Conservation (phyloP, 2,113 vertebrate species). For the Elachura formosa region DNA sequence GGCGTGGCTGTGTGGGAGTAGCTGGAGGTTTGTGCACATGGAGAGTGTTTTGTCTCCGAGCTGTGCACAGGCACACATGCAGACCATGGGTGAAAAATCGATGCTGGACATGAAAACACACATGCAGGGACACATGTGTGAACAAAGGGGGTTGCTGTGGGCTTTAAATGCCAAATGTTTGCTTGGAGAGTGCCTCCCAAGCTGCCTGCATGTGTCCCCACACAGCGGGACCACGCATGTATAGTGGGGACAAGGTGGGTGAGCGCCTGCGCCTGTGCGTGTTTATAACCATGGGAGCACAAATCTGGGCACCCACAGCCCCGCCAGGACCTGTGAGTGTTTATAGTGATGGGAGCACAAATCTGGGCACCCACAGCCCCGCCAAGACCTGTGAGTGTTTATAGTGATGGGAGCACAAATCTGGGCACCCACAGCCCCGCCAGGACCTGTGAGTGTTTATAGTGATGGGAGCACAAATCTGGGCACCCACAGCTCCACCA, state of each 20-base stretch:
- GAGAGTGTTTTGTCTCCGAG: neutral
- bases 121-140: fast-evolving
- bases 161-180: neutral
- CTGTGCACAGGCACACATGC: neutral
- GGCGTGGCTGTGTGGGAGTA: neutral
- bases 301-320: neutral
- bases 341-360: too few relatives aligned
- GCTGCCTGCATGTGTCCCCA: neutral
- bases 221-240: neutral
- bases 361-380: neutral
- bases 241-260: neutral
- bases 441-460: neutral
- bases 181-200: neutral
- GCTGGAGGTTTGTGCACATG: neutral
- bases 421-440: fast-evolving
- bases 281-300: neutral
- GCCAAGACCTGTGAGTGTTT: neutral
- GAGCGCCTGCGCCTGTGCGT: neutral
- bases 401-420: fast-evolving
- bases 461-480: fast-evolving
- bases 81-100: neutral
- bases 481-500: neutral
- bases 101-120: neutral
- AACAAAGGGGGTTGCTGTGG: neutral
- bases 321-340: neutral